Evolutionary conservation across 2,888 invertebrate species (phyloP).

Genomic region (Petrolisthes manimaculis): DNA sequence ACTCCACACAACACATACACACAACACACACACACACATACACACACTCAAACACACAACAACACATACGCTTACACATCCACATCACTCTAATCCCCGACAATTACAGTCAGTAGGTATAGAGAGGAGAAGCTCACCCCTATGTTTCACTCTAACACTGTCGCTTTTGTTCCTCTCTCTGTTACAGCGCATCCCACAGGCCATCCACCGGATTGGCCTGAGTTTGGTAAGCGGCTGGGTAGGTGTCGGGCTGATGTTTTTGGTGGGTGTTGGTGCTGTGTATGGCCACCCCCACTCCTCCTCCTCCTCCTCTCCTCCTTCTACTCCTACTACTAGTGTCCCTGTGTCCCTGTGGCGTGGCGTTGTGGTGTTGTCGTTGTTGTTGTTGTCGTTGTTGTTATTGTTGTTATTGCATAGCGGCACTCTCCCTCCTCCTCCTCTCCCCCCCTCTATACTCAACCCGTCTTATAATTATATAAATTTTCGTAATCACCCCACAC

Average conservation of each 20-base stretch:
- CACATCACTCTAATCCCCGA: too few species aligned
- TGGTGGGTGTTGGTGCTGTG: slow-evolving; percentile 34
- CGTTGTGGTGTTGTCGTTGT: neutral
- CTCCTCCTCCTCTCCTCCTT: neutral
- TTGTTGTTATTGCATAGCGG: slow-evolving; percentile 1
- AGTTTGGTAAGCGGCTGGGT: slow-evolving; percentile 66
- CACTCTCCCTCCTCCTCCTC: neutral
- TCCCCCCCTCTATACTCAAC: neutral
- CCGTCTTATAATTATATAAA: neutral
- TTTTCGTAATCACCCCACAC: neutral
- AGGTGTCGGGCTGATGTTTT: slow-evolving; percentile 53
- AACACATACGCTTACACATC: too few species aligned
- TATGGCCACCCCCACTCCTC: neutral
- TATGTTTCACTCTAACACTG: slow-evolving; percentile 26
- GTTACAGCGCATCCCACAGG: slow-evolving; percentile 65
- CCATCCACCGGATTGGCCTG: slow-evolving; percentile 65
- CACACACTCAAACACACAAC: too few species aligned
- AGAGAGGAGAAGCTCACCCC: too few species aligned
- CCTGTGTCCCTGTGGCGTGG: neutral
- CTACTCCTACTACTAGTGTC: neutral
- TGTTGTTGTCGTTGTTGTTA: slow-evolving; percentile 15
- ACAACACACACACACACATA: too few species aligned
- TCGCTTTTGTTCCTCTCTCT: slow-evolving; percentile 29
- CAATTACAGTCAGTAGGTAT: too few species aligned
- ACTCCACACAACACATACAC: neutral